A percentile compares a stretch with the other conserved stretches of the same genome.
These are phyloP conservation scores for Ornithorhynchus anatinus DNA, from an alignment of 2,113 vertebrate genomes.

Conservation along the genomic window DNA sequence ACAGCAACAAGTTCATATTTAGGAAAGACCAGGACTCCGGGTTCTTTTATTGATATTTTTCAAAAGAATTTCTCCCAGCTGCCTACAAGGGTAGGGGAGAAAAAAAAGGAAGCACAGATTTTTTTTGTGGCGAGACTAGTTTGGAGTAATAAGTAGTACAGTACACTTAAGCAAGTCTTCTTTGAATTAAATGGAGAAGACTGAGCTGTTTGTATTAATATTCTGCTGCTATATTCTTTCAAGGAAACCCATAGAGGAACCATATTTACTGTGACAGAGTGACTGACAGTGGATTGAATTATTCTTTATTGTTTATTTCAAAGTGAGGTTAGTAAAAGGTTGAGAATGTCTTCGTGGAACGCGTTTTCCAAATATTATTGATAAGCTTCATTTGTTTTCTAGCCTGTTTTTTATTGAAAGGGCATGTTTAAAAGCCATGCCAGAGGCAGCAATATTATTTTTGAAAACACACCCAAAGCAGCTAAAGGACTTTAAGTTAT, in stretches of 20 bases:
- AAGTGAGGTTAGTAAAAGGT: slow-evolving; percentile 32
- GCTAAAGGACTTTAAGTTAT: slow-evolving; percentile 39
- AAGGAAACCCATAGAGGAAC: slow-evolving; percentile 36
- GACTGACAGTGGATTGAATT: slow-evolving; percentile 41
- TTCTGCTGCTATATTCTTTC: slow-evolving; percentile 15
- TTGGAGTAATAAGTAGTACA: neutral
- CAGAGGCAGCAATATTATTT: slow-evolving; percentile 33
- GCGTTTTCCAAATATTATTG: slow-evolving; percentile 44
- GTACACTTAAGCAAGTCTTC: neutral
- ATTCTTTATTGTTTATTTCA: slow-evolving; percentile 54
- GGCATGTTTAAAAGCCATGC: slow-evolving; percentile 36
- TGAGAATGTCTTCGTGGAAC: slow-evolving; percentile 27
- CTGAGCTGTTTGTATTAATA: slow-evolving; percentile 43
- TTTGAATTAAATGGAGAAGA: slow-evolving; percentile 32
- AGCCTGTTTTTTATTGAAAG: slow-evolving; percentile 56
- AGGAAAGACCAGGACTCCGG: slow-evolving; percentile 23
- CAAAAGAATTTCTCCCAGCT: slow-evolving; percentile 48
- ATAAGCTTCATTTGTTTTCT: slow-evolving; percentile 57
- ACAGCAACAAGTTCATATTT: slow-evolving; percentile 80
- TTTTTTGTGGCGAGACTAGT: slow-evolving; percentile 2
- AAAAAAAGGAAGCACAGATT: neutral
- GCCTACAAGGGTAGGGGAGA: neutral
- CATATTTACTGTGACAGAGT: slow-evolving; percentile 10
- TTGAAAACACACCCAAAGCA: neutral
- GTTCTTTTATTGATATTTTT: slow-evolving; percentile 47